A percentile compares a stretch with the other conserved stretches of the same genome.
Evolutionary conservation across 1,140 invertebrate genomes (phyloP).

Genomic region (Anastrepha obliqua): DNA sequence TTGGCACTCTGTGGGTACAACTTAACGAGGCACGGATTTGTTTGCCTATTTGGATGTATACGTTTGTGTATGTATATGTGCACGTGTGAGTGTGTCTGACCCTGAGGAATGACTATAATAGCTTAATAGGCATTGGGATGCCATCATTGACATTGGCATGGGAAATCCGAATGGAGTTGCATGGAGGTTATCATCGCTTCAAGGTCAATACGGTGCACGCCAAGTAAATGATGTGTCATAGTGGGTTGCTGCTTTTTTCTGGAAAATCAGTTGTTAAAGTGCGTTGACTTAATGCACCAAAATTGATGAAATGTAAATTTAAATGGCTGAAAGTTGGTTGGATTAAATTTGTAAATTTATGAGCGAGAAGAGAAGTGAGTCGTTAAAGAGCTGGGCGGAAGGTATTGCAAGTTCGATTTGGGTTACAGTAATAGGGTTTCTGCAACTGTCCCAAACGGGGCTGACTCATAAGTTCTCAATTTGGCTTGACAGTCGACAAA

Average conservation of each 20-base stretch:
- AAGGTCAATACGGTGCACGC: neutral
- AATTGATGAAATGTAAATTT: neutral
- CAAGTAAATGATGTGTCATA: neutral
- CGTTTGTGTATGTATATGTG: neutral
- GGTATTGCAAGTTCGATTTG: too few species aligned
- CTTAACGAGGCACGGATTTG: slow-evolving; percentile 41
- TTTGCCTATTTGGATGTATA: neutral
- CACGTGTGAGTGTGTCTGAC: neutral
- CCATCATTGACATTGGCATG: neutral
- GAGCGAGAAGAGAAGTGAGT: too few species aligned
- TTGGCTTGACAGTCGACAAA: too few species aligned
- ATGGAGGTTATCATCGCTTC: neutral
- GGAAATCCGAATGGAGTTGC: neutral
- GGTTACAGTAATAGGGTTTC: too few species aligned
- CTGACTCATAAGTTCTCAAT: too few species aligned
- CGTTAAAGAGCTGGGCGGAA: too few species aligned
- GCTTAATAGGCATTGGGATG: neutral
- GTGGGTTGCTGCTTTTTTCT: neutral
- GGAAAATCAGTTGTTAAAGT: neutral
- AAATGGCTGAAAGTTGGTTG: too few species aligned
- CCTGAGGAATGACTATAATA: neutral
- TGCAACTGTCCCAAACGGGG: too few species aligned
- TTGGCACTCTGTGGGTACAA: neutral
- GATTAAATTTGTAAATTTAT: too few species aligned
- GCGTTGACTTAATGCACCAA: neutral